A percentile compares a stretch with the other conserved stretches of the same genome.
Conservation (phyloP, 2,888 invertebrate species). For the Trissonchulus latispiculum region DNA sequence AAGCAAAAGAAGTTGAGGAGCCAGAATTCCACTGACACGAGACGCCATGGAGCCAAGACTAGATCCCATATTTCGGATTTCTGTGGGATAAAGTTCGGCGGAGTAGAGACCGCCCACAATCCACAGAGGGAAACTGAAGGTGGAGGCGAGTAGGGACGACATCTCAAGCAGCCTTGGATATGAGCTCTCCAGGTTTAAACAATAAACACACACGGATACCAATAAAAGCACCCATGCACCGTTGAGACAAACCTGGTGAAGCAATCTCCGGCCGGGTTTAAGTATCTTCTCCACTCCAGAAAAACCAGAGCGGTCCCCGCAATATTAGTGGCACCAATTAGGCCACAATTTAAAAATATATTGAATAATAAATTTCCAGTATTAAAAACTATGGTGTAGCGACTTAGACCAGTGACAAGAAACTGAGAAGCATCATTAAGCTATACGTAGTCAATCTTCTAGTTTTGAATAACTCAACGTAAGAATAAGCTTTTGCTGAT, state of each 20-base stretch:
- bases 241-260: slow-evolving; percentile 14
- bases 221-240: slow-evolving; percentile 4
- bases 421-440: background rate
- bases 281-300: background rate
- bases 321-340: background rate
- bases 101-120: slow-evolving; percentile 7
- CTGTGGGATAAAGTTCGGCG: slow-evolving; percentile 19
- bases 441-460: background rate
- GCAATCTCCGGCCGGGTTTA: slow-evolving; percentile 2
- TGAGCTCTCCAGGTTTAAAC: background rate
- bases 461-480: background rate
- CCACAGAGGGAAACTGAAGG: slow-evolving; percentile 17
- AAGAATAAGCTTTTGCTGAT: background rate
- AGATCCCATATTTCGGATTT: slow-evolving; percentile 5
- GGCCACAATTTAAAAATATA: slow-evolving; percentile 3
- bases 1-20: background rate
- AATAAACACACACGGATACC: background rate
- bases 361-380: slow-evolving; percentile 8
- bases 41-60: slow-evolving; percentile 6
- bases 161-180: background rate
- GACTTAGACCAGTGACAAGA: slow-evolving; percentile 2
- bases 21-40: background rate
- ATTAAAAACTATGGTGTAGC: slow-evolving; percentile 20
- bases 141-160: background rate
- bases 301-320: slow-evolving; percentile 3